Percentiles rank a stretch among this genome's conserved stretches.
Conservation (phyloP, 2,797 vertebrate species). For the Ataeniobius toweri region DNA sequence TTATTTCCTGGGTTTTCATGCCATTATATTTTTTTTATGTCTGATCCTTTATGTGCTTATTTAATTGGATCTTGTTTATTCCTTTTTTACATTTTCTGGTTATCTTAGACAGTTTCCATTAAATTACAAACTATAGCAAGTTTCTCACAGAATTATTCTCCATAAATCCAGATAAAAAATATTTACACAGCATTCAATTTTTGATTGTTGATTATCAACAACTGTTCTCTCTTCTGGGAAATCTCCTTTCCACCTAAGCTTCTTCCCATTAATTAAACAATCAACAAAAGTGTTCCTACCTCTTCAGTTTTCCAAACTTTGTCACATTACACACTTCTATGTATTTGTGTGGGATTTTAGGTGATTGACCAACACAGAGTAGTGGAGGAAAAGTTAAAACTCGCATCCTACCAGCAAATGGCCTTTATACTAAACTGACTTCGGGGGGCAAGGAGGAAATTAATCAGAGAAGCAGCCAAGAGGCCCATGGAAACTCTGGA, state of each 20-base stretch:
- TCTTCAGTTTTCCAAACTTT: neutral
- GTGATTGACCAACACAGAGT: neutral
- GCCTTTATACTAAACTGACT: neutral
- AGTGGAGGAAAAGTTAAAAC: neutral
- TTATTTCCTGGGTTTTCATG: conserved; percentile 61
- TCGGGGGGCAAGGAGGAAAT: neutral
- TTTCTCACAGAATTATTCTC: neutral
- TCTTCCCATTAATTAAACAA: neutral
- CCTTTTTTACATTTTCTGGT: conserved; percentile 20
- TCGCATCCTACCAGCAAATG: neutral
- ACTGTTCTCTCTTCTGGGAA: neutral
- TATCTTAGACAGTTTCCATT: neutral
- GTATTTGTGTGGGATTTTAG: neutral
- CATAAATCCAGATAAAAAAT: neutral
- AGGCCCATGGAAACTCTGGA: neutral
- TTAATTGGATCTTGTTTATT: conserved; percentile 24
- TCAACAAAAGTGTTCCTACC: neutral
- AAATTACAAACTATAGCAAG: neutral
- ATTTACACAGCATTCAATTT: neutral
- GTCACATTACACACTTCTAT: neutral
- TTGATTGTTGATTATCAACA: neutral
- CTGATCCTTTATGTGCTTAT: conserved; percentile 67
- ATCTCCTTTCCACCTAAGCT: neutral
- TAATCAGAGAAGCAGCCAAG: neutral
- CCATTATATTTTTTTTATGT: conserved; percentile 64